Base-by-base conservation (phyloP, 2,888 invertebrate genomes). In the Pimpla rufipes region DNA sequence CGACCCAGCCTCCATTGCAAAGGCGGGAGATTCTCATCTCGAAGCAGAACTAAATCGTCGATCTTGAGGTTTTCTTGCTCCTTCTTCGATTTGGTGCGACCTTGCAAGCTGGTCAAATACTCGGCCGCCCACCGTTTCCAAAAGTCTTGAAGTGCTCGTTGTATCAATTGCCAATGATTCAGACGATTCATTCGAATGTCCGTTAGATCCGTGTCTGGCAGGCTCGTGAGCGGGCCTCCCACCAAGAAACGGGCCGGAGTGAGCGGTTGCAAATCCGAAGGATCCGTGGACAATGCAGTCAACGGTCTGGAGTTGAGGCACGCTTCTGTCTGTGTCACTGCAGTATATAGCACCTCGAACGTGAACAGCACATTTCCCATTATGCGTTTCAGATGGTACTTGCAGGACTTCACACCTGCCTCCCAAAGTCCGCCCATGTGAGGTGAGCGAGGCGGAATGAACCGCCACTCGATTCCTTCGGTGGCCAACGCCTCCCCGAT, bases 361-460 rank as follows among this genome's bases (percentile, higher is more conserved):
- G 87, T 90, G 6, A 90, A 62, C 10, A 62, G 64, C 1, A 70
- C 7, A 11, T 85, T 80, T 0, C 89, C 87, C 3, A 87, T 76
- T 3, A 88, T 75, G n/a, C 88, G 75, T n/a, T 83, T 80, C 6
- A 91, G 62, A 74, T 91, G 89, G 45, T 74, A 68, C 81, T 92
- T 92, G 0, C 88, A 85, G 0, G 86, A 85, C 73, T 88, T 89
- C 5, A 89, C 87, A 0, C 84, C 87, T 5, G 88, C 84, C 68
- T 90, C 89, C 88, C 88, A 89, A 4, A 89, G 67, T 1, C 90
- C 6, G n/a, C n/a, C 47, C 74, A 88, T 88, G 79, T 88, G 87
- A 0, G 88, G 87, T n/a, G 87, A 85, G 35, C 66, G 66, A 7
- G 89, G 85, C 8, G 90, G 89, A 70, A 88, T 89, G 62, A 90